These are phyloP conservation scores for Holocentrus rufus DNA, from an alignment of 2,797 vertebrate species.

Conservation along the genomic window DNA sequence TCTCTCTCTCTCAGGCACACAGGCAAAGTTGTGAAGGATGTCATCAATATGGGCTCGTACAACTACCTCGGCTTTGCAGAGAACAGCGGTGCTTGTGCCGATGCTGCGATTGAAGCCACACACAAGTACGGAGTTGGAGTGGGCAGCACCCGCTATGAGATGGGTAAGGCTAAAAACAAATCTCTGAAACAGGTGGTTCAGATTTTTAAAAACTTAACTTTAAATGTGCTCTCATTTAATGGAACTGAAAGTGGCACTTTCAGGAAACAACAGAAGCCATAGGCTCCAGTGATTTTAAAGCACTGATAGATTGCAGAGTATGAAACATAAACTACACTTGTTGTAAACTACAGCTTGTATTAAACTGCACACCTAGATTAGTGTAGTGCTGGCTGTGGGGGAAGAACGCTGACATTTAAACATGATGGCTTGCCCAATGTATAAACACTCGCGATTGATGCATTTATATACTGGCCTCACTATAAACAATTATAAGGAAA, in stretches of 20 bases:
- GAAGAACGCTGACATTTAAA: too few relatives aligned
- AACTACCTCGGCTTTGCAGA: slow-evolving; percentile 98
- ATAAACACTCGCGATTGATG: not conserved
- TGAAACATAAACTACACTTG: slow-evolving; percentile 2
- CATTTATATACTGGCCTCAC: not conserved
- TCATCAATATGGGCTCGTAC: slow-evolving; percentile 99
- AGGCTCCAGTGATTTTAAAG: slow-evolving; percentile 25
- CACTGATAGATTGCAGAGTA: slow-evolving; percentile 1
- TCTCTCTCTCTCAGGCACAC: slow-evolving; percentile 84
- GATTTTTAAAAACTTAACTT: not conserved
- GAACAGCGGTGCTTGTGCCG: slow-evolving; percentile 87
- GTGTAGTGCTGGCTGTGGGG: too few relatives aligned
- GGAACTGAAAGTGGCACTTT: not conserved
- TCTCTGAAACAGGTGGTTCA: not conserved
- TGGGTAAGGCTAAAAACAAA: slow-evolving; percentile 81
- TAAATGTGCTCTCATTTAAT: slow-evolving; percentile 1
- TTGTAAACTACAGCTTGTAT: not conserved
- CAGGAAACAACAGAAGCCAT: not conserved
- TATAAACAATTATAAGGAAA: not conserved
- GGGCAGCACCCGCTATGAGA: slow-evolving; percentile 91
- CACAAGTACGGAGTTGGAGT: slow-evolving; percentile 90
- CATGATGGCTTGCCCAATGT: too few relatives aligned
- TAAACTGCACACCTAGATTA: too few relatives aligned
- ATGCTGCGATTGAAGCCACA: slow-evolving; percentile 83
- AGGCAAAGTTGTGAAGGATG: slow-evolving; percentile 88